Evolutionary conservation across 2,888 invertebrate species (phyloP), one percentile per base, ranked within the genome.

Genomic region (Hofmannophila pseudospretella): DNA sequence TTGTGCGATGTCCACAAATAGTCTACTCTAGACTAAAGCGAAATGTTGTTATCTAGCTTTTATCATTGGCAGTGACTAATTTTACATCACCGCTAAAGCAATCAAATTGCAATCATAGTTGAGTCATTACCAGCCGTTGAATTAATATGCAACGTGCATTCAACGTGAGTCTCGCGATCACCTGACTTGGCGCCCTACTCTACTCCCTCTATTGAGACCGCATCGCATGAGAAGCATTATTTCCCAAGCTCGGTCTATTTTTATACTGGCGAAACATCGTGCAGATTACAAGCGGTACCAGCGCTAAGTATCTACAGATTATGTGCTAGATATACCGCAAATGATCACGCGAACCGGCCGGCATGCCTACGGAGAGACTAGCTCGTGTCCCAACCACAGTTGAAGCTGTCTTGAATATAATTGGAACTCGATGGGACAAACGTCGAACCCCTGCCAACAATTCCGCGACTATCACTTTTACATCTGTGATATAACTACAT

Each of bases 171-270:
- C 3, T 14, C 13, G 27, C 43, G 37, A 50, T 65, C 67, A 67
- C 56, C 64, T 67, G 66, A 66, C 55, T 55, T 49, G 48, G 43
- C 49, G 54, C 42, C 37, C 34, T 35, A 36, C 38, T 35, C 40
- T 19, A 32, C 30, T 49, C 44, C n/a, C n/a, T 49, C 44, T 42
- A 50, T 49, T 49, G n/a, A 56, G 52, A 49, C 53, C 36, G 47
- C 53, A 43, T 45, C 50, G 51, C 47, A 54, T 56, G 55, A 69
- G 44, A 45, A 51, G 51, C 47, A 54, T 56, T 55, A 69, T 70
- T 67, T 66, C 67, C 58, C 69, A 67, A 67, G 77, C 73, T 67
- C 67, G 45, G 46, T 68, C 80, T 82, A 82, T 82, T 82, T 82
- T 61, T 49, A 76, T 71, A 58, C 77, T 81, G 78, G 81, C 77